Evolutionary conservation across 2,888 invertebrate species (phyloP).

Genomic region (Pristionchus maxplancki): DNA sequence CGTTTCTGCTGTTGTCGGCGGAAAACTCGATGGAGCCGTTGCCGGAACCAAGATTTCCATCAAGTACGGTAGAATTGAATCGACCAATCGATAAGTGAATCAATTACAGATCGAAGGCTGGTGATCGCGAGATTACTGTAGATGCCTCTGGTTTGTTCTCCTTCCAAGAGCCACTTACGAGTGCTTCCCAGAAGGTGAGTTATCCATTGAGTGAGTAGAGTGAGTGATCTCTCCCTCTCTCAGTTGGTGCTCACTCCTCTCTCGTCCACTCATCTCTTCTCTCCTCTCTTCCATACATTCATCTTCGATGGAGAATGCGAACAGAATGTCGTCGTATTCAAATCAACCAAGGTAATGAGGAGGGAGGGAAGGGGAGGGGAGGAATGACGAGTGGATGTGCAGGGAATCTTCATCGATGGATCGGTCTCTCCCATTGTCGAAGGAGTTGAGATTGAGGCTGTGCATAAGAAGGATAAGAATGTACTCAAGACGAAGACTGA

Average conservation of each 20-base stretch:
- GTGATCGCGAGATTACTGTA: slow-evolving; percentile 59
- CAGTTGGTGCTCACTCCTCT: slow-evolving; percentile 55
- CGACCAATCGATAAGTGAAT: neutral
- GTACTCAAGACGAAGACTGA: slow-evolving; percentile 81
- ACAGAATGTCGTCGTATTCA: slow-evolving; percentile 60
- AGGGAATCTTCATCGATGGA: slow-evolving; percentile 85
- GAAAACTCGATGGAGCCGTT: slow-evolving; percentile 12
- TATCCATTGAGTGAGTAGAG: neutral
- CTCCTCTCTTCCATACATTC: slow-evolving; percentile 61
- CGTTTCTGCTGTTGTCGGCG: slow-evolving; percentile 23
- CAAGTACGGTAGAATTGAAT: neutral
- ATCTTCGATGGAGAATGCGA: slow-evolving; percentile 64
- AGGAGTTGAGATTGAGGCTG: slow-evolving; percentile 78
- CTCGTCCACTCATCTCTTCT: slow-evolving; percentile 68
- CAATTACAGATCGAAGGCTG: slow-evolving; percentile 52
- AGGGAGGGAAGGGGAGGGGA: neutral
- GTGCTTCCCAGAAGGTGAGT: slow-evolving; percentile 31
- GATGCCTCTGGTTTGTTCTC: slow-evolving; percentile 57
- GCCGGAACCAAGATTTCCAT: slow-evolving; percentile 23
- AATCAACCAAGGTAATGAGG: slow-evolving; percentile 55
- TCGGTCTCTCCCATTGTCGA: slow-evolving; percentile 82
- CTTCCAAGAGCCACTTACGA: slow-evolving; percentile 61
- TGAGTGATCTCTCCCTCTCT: too few relatives aligned
- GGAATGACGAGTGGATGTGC: slow-evolving; percentile 64
- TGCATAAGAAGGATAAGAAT: slow-evolving; percentile 67